Percentiles rank a stretch among this genome's conserved stretches.
phyloP scores from a whole-genome alignment of 2,113 vertebrate species.

The Anseranas semipalmata region DNA sequence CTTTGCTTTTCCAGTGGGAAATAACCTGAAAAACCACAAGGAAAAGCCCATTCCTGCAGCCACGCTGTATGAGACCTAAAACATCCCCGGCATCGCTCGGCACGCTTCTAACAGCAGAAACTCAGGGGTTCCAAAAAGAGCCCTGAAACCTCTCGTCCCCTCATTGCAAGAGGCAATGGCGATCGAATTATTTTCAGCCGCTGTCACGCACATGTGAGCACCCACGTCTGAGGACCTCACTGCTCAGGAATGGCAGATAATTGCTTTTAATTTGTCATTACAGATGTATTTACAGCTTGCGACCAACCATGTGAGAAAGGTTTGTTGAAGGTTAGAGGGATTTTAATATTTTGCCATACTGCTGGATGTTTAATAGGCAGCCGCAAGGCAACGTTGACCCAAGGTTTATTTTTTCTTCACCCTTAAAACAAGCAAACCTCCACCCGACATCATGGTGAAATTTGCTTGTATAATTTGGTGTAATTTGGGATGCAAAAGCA shows the following conservation, averaged over 20 bases:
- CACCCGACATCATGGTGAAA: not conserved
- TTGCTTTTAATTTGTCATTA: conserved; percentile 56
- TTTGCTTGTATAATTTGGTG: not conserved
- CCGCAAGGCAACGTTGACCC: not conserved
- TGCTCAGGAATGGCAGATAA: conserved; percentile 23
- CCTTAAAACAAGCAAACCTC: not conserved
- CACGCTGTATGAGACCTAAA: not conserved
- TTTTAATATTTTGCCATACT: not conserved
- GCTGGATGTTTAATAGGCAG: not conserved
- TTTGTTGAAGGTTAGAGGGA: not conserved
- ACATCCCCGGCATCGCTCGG: rapidly evolving
- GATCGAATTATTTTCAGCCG: not conserved
- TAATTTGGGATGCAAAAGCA: not conserved
- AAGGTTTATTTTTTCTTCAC: not conserved
- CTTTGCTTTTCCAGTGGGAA: not conserved
- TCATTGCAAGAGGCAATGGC: rapidly evolving
- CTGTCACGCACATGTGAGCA: not conserved
- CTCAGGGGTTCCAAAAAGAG: rapidly evolving
- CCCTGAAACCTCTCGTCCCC: not conserved
- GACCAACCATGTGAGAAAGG: not conserved
- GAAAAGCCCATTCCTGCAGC: not conserved
- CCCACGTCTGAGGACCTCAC: not conserved
- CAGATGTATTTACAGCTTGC: conserved; percentile 22
- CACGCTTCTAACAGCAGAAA: not conserved
- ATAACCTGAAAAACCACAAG: not conserved